Percentiles rank a stretch among this genome's conserved stretches.
phyloP scores from a whole-genome alignment of 2,888 invertebrate genomes.

The Escarpia spicata region DNA sequence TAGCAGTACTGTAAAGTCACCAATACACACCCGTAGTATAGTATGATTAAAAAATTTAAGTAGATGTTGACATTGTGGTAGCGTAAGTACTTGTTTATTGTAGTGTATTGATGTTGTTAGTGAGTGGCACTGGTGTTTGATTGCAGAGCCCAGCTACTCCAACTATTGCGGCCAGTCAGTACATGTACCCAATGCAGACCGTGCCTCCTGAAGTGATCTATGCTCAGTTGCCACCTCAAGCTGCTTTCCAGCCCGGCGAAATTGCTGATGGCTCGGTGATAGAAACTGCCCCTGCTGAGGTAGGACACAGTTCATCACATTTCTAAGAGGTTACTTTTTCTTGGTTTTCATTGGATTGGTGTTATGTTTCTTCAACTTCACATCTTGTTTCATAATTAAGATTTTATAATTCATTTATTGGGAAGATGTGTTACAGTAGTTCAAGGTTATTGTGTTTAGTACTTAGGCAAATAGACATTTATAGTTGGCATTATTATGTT shows the following conservation, averaged over 20 bases:
- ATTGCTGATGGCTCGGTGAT: slow-evolving; percentile 18
- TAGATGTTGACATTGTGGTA: too few species aligned
- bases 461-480: background rate
- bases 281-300: slow-evolving; percentile 20
- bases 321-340: background rate
- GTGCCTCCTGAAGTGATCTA: slow-evolving; percentile 9
- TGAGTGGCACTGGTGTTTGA: background rate
- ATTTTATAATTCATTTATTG: background rate
- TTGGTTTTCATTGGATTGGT: background rate
- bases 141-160: slow-evolving; percentile 22
- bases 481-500: background rate
- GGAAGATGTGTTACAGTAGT: background rate
- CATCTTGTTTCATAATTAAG: background rate
- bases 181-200: slow-evolving; percentile 21
- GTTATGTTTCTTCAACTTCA: background rate
- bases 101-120: background rate
- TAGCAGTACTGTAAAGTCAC: too few species aligned
- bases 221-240: slow-evolving; percentile 21
- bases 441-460: background rate
- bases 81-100: background rate
- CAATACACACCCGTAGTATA: too few species aligned
- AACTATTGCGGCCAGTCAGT: slow-evolving; percentile 16
- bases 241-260: slow-evolving; percentile 3
- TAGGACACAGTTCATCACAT: background rate
- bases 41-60: too few species aligned